phyloP scores from a whole-genome alignment of 2,113 vertebrate species.

The Nesogale talazaci region DNA sequence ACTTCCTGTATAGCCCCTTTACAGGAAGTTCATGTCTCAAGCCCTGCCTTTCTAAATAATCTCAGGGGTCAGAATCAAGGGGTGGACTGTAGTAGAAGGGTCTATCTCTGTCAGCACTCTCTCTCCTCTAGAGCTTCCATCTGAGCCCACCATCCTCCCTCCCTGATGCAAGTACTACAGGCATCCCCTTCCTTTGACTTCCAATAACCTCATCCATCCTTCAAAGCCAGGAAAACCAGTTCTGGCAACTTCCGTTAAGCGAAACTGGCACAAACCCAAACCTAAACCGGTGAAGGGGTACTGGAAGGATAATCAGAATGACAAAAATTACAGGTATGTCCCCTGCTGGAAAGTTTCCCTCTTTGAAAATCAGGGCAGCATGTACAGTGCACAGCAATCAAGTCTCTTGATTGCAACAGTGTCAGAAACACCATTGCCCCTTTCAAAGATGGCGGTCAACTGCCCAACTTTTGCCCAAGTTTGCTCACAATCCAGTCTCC shows the following conservation, averaged over 20 bases:
- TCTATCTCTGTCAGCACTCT: fast-evolving
- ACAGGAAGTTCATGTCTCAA: background rate
- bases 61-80: background rate
- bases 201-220: background rate
- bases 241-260: background rate
- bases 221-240: background rate
- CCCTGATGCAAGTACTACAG: background rate
- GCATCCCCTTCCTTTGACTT: background rate
- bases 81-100: background rate
- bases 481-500: background rate
- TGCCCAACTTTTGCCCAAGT: background rate
- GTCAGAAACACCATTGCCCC: background rate
- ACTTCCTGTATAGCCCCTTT: too few relatives aligned
- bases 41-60: background rate
- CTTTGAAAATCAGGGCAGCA: background rate
- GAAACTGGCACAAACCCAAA: background rate
- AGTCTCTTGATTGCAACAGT: background rate
- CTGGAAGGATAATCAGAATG: background rate
- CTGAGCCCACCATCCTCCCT: background rate
- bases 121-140: background rate
- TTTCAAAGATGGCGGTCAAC: background rate
- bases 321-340: background rate
- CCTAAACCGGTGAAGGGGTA: background rate
- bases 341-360: background rate
- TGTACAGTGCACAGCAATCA: background rate